These are phyloP conservation scores for Apodemus speciosus DNA, from an alignment of 2,113 vertebrate genomes.

Conservation along the genomic window DNA sequence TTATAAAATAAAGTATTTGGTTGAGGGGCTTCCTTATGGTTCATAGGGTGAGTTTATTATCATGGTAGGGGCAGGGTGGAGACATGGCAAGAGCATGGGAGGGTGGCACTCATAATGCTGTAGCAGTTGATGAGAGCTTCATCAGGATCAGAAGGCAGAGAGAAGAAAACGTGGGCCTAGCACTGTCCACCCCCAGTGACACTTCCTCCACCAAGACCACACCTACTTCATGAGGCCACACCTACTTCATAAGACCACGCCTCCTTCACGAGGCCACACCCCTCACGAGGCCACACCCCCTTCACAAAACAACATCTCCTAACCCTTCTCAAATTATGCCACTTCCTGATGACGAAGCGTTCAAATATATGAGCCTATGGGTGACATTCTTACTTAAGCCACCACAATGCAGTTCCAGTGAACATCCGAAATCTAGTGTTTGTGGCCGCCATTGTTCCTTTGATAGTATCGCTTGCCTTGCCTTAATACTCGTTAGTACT, in stretches of 20 bases:
- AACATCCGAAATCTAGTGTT: neutral
- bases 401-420: neutral
- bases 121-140: neutral
- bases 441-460: neutral
- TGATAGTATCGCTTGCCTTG: neutral
- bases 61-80: neutral
- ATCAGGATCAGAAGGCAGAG: neutral
- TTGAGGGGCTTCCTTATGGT: neutral
- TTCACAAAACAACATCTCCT: neutral
- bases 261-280: neutral
- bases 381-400: neutral
- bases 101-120: too few species aligned
- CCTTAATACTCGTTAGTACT: neutral
- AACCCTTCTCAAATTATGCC: neutral
- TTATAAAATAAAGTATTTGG: neutral
- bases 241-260: neutral
- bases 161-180: neutral
- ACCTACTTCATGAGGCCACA: neutral
- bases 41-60: neutral
- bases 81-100: neutral
- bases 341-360: neutral
- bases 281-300: too few species aligned
- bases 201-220: neutral
- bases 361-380: neutral
- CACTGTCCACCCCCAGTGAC: neutral